These are phyloP conservation scores for Danionella dracula DNA, from an alignment of 2,797 vertebrate species.

Conservation along the genomic window DNA sequence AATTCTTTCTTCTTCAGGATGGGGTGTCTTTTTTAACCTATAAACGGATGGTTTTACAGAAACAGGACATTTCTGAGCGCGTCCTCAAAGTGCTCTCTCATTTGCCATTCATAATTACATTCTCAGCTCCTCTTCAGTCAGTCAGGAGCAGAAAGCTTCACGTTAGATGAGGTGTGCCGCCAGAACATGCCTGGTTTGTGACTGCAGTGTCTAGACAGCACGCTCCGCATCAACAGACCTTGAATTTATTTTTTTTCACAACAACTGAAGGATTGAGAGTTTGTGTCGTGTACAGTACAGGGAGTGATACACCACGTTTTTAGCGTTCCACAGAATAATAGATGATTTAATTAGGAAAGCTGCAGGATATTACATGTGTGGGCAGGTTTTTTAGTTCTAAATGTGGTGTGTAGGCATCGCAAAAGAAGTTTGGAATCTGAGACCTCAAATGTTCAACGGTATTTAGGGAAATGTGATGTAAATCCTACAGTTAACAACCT, in stretches of 20 bases:
- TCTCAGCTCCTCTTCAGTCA: slow-evolving; percentile 24
- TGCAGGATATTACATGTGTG: slow-evolving; percentile 33
- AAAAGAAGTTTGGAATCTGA: too few relatives aligned
- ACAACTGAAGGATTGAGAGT: background rate
- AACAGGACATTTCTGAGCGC: slow-evolving; percentile 19
- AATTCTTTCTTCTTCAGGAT: slow-evolving; percentile 24
- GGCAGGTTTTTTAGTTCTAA: too few relatives aligned
- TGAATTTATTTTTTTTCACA: background rate
- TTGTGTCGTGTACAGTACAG: background rate
- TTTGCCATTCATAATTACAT: slow-evolving; percentile 41
- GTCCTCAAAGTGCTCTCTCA: slow-evolving; percentile 39
- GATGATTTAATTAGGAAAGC: slow-evolving; percentile 52
- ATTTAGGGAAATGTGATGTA: too few relatives aligned
- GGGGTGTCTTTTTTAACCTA: background rate
- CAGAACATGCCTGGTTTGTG: slow-evolving; percentile 75
- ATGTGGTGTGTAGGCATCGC: too few relatives aligned
- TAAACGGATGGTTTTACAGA: slow-evolving; percentile 26
- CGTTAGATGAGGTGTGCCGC: slow-evolving; percentile 78
- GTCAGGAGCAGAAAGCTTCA: slow-evolving; percentile 40
- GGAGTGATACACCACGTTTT: slow-evolving; percentile 22
- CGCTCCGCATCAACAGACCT: slow-evolving; percentile 32
- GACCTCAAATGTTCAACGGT: too few relatives aligned
- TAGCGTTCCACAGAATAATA: background rate
- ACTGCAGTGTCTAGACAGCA: slow-evolving; percentile 70
- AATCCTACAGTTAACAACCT: too few relatives aligned